phyloP scores from a whole-genome alignment of 2,888 invertebrate species.

The Cistogaster globosa region DNA sequence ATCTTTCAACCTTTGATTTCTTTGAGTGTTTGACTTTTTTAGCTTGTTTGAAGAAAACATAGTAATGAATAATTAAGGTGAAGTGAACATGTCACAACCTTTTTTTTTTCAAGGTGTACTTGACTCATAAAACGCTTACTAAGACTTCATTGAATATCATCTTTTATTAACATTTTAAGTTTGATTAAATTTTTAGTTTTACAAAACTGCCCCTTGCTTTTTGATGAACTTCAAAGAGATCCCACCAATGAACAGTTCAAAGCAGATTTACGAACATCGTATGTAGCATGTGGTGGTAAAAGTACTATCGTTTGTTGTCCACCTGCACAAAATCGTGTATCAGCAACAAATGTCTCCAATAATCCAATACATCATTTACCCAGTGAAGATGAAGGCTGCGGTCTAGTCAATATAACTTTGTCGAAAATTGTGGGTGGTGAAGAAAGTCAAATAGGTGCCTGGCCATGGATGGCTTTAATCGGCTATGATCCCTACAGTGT shows the following conservation, averaged over 20 bases:
- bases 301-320: constrained; percentile 76
- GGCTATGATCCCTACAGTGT: constrained; percentile 85
- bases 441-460: constrained; percentile 86
- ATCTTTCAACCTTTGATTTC: too few species aligned
- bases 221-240: constrained; percentile 71
- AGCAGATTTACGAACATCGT: constrained; percentile 72
- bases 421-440: constrained; percentile 89
- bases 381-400: constrained; percentile 84
- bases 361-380: constrained; percentile 69
- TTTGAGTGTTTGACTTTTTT: too few species aligned
- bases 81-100: too few species aligned
- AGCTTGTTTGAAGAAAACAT: too few species aligned
- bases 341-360: background rate
- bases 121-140: too few species aligned
- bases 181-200: constrained; percentile 71
- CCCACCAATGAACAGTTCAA: constrained; percentile 72
- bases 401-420: constrained; percentile 84
- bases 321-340: background rate
- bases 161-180: too few species aligned
- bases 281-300: constrained; percentile 72
- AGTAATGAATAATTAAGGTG: too few species aligned
- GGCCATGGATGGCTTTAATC: constrained; percentile 90
- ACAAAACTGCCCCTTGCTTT: constrained; percentile 71
- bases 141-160: too few species aligned
- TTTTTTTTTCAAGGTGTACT: too few species aligned